Base-by-base conservation (phyloP, 2,888 invertebrate species). In the Operophtera brumata region DNA sequence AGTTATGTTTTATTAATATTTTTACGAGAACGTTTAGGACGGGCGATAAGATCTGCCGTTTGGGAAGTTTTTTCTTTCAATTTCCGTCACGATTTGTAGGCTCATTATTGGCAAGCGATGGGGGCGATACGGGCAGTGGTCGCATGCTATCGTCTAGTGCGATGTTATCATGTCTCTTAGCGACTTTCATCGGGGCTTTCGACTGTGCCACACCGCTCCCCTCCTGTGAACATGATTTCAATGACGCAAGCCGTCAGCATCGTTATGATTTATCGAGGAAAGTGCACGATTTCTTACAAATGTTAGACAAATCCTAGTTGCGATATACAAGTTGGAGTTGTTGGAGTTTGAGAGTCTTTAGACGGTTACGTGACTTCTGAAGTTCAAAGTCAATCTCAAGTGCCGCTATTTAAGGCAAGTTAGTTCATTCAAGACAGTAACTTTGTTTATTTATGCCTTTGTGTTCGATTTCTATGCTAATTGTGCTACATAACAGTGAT, bases 1-100 rank as follows among this genome's bases (percentile, higher is more conserved):
- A 88, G 87, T 89, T 88, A 87, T 88, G 85, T 90, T 90, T 90
- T 90, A 90, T 90, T 90, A 90, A 90, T 90, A 90, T 90, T 90
- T 88, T 90, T 90, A 90, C 88, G 88, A 88, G 89, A 90, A 76
- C 88, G 86, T 89, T 90, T 90, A 90, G 87, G 80, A 75, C 67
- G 74, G 68, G 53, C 77, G 89, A 89, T 90, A 89, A 86, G 88
- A 90, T 90, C 89, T 82, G 82, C 71, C 80, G 80, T 77, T 86
- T 81, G 86, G 85, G 86, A 86, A 86, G 85, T 89, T 90, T 87
- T 90, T 87, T 90, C 87, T 88, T 89, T 89, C 86, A 83, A 88
- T 89, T 87, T 90, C 87, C 89, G 88, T 88, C 86, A 87, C 88
- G 90, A 90, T 90, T 89, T 90, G 89, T 89, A 80, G 80, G 76